A percentile compares a stretch with the other conserved stretches of the same genome.
These are phyloP conservation scores for Neodiprion fabricii DNA, from an alignment of 1,140 invertebrate species.

Conservation along the genomic window DNA sequence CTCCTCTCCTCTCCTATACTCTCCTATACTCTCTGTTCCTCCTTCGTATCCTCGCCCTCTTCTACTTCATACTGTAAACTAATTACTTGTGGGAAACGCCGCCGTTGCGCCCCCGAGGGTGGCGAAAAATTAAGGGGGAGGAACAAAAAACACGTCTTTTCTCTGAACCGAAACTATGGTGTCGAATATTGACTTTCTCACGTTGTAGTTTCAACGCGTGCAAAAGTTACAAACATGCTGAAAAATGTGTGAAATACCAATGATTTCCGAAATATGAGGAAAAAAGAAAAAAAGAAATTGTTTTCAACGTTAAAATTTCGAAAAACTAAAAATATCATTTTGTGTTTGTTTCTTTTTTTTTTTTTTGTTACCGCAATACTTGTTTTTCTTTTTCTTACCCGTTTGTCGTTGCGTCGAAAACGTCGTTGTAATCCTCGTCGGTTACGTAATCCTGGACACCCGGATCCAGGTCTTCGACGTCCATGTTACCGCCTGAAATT, in stretches of 20 bases:
- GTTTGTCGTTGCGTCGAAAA: constrained; percentile 43
- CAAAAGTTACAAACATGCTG: no score
- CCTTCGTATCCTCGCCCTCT: no score
- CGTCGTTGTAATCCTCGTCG: constrained; percentile 47
- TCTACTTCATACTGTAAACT: background rate
- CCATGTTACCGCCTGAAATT: constrained; percentile 33
- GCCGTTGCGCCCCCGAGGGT: background rate
- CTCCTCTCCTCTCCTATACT: background rate
- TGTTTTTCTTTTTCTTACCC: constrained; percentile 31
- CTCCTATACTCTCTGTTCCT: no score
- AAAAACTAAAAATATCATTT: background rate
- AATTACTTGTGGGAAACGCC: background rate
- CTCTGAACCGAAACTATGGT: no score
- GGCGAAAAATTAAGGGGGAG: background rate
- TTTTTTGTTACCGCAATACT: background rate
- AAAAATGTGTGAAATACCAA: no score
- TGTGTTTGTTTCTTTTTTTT: background rate
- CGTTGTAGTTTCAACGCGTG: no score
- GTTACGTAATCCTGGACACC: constrained; percentile 46
- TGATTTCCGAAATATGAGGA: no score
- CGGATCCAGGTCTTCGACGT: constrained; percentile 39
- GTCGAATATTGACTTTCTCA: no score
- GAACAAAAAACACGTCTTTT: no score
- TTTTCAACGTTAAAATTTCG: no score
- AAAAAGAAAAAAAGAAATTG: no score